Conservation (phyloP, 2,888 invertebrate genomes). For the Adela reaumurella region DNA sequence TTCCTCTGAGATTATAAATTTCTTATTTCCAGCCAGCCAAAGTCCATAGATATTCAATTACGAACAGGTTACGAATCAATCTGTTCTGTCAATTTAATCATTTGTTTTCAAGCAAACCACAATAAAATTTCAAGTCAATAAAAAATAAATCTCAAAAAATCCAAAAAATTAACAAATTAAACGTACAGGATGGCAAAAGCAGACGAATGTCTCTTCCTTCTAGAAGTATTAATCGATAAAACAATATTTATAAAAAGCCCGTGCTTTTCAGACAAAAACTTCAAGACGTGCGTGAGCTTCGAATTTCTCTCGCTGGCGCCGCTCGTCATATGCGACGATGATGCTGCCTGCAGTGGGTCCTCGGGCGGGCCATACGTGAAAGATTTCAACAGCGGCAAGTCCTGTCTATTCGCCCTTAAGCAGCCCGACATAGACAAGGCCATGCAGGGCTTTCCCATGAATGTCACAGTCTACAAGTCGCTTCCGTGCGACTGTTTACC, state of each 20-base stretch:
- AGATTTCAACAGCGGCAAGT: conserved; percentile 61
- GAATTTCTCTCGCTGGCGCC: conserved; percentile 56
- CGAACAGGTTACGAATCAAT: too few species aligned
- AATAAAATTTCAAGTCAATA: too few species aligned
- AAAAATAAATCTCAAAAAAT: background rate
- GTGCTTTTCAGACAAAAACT: conserved; percentile 40
- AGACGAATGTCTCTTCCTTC: conserved; percentile 57
- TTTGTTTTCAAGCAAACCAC: too few species aligned
- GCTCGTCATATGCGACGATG: conserved; percentile 61
- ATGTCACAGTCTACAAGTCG: conserved; percentile 55
- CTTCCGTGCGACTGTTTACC: conserved; percentile 61
- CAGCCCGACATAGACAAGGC: conserved; percentile 49
- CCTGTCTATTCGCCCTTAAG: conserved; percentile 64
- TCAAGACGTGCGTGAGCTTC: conserved; percentile 60
- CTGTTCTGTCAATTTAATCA: too few species aligned
- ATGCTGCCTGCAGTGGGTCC: conserved; percentile 33
- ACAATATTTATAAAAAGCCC: conserved; percentile 35
- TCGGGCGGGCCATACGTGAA: conserved; percentile 39
- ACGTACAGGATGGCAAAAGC: conserved; percentile 27
- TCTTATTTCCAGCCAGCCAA: too few species aligned
- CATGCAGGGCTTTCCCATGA: conserved; percentile 52
- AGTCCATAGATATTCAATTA: too few species aligned
- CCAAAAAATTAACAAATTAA: background rate
- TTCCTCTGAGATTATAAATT: too few species aligned
- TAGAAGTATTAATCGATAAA: conserved; percentile 62